Evolutionary conservation across 2,888 invertebrate species (phyloP), one percentile per base, ranked within the genome.

Genomic region (Deilephila porcellus): DNA sequence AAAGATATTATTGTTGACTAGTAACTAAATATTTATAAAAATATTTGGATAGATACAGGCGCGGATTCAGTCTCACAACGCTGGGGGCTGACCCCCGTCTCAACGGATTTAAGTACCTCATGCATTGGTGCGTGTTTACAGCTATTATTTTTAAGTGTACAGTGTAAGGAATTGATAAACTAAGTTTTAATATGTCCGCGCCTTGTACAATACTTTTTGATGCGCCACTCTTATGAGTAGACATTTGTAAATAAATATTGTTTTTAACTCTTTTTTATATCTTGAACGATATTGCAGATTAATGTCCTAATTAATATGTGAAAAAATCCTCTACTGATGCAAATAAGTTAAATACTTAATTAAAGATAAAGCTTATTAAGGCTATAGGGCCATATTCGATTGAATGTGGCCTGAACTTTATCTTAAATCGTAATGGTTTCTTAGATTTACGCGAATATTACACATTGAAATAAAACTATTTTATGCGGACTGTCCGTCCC

Each of bases 21-120:
- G 71, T 67, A 64, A 20, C 64, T 64, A 64, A 72, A 74, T 76
- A 75, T 75, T 72, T 73, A 73, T 75, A 67, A 70, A 56, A n/a
- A 19, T 64, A 71, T 60, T 72, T 73, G 20, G 64, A 37, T 45
- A 37, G 14, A 45, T 20, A 52, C 67, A 67, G 67, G 67, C 45
- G 67, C 67, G 67, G 45, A 67, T 52, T 67, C 52, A 52, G 67
- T 20, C 17, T 25, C 67, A 37, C 52, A 25, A 4, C n/a, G 45
- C 1, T 25, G 67, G 67, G 64, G 45, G 14, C 52, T 25, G 52
- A 45, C 20, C 67, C 45, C 25, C 64, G 45, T 67, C 67, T 67
- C 67, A 67, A 67, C 52, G 25, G 45, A 45, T 25, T 67, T 67
- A 67, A 52, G 67, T 67, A 67, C 67, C 67, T 67, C 67, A 67